Base-by-base conservation (phyloP, 2,888 invertebrate species). In the Synanthedon myopaeformis region DNA sequence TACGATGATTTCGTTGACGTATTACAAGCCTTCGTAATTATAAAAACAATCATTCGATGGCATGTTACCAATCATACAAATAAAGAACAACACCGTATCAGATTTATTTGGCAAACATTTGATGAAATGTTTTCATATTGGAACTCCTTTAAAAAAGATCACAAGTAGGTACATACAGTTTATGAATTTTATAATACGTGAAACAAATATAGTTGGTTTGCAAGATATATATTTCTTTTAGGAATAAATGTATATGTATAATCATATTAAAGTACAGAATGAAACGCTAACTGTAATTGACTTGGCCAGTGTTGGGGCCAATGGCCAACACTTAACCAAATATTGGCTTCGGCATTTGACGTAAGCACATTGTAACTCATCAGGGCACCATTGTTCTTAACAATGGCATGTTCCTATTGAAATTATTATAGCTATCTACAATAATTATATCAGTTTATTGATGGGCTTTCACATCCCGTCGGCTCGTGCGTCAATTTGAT, bases 311-410 rank as follows among this genome's bases (percentile, higher is more conserved):
- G 35, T 35, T 35, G 3, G 35, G 35, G 35, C 35, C 35, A 35
- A 35, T 35, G 35, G 35, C 6, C 35, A 11, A 13, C 13, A 13
- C n/a, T 45, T 45, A 13, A 3, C 2, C 45, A 3, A 45, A 45
- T 13, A 45, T 45, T 45, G 45, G 45, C 45, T 45, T 45, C 13
- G 45, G n/a, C 13, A 45, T 5, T 45, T 14, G 45, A 45, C 45
- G 45, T 14, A 45, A 45, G 45, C 45, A 54, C 52, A 53, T 52
- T 56, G 50, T 42, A 52, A 51, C 52, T 56, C 54, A 56, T 56
- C 54, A 54, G 12, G 12, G 14, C 6, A 14, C 49, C 49, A 56
- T 56, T 56, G 56, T 56, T 56, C 54, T 49, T 50, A 52, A 56
- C 54, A 54, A 54, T 54, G 48, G 53, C 13, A 51, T 42, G 52